These are phyloP conservation scores for Hyperopisus bebe DNA, from an alignment of 2,113 vertebrate genomes.

Conservation along the genomic window DNA sequence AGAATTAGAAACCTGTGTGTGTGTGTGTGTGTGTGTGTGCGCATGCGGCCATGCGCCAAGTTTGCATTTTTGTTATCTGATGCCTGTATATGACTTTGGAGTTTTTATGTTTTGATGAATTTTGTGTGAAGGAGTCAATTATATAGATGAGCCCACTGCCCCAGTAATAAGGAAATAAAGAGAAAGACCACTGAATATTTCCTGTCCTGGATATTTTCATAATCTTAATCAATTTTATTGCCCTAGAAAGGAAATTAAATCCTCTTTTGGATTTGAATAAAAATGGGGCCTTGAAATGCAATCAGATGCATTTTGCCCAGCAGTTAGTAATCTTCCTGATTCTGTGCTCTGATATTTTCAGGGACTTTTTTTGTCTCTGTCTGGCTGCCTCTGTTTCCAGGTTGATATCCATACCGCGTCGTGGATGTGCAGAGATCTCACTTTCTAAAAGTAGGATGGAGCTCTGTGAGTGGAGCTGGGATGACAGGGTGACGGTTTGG, in stretches of 20 bases:
- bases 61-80: background rate
- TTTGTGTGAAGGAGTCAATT: background rate
- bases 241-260: background rate
- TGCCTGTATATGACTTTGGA: background rate
- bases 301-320: background rate
- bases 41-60: background rate
- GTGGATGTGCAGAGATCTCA: background rate
- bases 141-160: background rate
- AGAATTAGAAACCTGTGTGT: background rate
- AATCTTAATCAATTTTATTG: constrained; percentile 8
- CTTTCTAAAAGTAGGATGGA: background rate
- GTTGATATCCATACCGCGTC: background rate
- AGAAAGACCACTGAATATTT: background rate
- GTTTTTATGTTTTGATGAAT: background rate
- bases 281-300: background rate
- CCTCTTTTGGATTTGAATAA: constrained; percentile 2
- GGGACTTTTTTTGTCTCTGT: background rate
- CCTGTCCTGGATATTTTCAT: constrained; percentile 7
- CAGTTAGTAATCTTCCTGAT: background rate
- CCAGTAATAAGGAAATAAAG: background rate
- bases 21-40: background rate
- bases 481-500: background rate
- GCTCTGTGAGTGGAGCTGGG: background rate
- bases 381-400: background rate
- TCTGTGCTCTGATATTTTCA: background rate